phyloP scores from a whole-genome alignment of 2,888 invertebrate species.

The Synergus itoensis region DNA sequence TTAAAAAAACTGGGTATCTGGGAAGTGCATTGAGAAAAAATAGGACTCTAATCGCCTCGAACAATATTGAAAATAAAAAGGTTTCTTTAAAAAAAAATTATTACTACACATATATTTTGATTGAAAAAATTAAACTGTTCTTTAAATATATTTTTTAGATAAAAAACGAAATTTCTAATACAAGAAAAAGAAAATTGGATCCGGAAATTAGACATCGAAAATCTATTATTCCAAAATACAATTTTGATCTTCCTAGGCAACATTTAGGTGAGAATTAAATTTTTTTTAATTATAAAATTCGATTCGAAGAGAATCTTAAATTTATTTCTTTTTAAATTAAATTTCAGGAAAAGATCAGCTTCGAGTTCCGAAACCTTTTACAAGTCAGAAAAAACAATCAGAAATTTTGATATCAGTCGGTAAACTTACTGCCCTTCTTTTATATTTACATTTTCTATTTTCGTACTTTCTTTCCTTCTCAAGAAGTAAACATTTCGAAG shows the following conservation, averaged over 20 bases:
- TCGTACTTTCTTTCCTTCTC: conserved; percentile 21
- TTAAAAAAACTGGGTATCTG: background rate
- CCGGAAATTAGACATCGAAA: background rate
- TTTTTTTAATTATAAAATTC: background rate
- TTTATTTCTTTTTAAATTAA: background rate
- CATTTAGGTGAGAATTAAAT: background rate
- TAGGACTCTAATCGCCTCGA: background rate
- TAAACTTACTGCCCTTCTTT: background rate
- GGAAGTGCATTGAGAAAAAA: no score
- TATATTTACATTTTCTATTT: conserved; percentile 32
- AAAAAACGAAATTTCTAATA: background rate
- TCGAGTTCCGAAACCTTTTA: background rate
- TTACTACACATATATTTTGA: background rate
- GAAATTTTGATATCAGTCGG: conserved; percentile 10
- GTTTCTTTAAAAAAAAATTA: background rate
- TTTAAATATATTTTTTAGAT: background rate
- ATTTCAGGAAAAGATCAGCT: background rate
- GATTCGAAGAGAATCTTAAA: background rate
- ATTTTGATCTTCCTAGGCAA: background rate
- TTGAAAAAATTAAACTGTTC: background rate
- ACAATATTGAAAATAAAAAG: background rate
- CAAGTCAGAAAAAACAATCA: background rate
- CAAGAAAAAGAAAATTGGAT: background rate
- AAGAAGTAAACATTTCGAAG: background rate
- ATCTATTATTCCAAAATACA: conserved; percentile 1